phyloP scores from a whole-genome alignment of 2,113 vertebrate species.

The Calypte anna region DNA sequence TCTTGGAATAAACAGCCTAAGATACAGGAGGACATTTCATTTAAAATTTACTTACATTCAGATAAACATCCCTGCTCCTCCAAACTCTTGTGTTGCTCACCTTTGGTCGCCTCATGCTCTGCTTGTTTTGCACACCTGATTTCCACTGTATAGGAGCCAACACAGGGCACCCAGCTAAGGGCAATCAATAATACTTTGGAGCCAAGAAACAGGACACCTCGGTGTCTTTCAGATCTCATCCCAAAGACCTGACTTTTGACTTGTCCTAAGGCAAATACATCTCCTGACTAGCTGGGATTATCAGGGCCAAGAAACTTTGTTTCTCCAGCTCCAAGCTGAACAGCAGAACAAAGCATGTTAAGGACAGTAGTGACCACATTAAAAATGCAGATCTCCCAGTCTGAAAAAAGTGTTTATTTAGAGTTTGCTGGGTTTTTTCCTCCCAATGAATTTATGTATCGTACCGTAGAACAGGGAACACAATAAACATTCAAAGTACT shows the following conservation, averaged over 20 bases:
- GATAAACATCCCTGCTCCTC: background rate
- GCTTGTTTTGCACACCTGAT: background rate
- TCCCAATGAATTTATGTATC: background rate
- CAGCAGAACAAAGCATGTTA: background rate
- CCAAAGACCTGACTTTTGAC: background rate
- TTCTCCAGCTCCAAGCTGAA: background rate
- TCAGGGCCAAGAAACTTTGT: background rate
- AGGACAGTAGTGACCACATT: background rate
- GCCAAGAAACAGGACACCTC: background rate
- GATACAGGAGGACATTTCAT: fast-evolving
- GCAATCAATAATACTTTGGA: background rate
- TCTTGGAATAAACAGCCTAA: background rate
- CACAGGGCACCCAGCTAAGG: background rate
- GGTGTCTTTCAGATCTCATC: background rate
- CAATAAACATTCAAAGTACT: background rate
- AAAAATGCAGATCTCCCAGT: background rate
- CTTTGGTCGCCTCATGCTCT: background rate
- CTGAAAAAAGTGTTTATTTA: background rate
- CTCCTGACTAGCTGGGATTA: background rate
- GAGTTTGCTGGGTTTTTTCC: background rate
- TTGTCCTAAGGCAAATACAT: background rate
- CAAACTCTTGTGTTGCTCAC: background rate
- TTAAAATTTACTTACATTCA: background rate
- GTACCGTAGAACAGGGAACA: background rate
- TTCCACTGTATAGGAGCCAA: background rate